Percentiles rank a stretch among this genome's conserved stretches.
Conservation (phyloP, 2,113 vertebrate species). For the Sylvilagus bachmani region DNA sequence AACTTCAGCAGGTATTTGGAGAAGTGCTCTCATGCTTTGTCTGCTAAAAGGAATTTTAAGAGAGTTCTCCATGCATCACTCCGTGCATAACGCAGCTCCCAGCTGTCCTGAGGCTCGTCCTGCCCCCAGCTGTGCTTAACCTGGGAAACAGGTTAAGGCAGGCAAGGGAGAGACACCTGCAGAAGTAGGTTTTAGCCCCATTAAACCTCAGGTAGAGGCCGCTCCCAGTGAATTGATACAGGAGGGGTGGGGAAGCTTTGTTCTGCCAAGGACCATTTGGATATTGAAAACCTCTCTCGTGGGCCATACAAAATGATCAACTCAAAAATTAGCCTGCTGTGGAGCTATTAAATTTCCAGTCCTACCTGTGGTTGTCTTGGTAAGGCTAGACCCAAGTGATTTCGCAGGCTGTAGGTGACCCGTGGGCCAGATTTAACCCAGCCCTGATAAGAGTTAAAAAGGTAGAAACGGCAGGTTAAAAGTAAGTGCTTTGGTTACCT, state of each 20-base stretch:
- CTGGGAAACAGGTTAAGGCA: not conserved
- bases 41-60: slow-evolving; percentile 11
- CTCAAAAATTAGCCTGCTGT: no score
- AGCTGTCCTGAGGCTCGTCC: not conserved
- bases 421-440: no score
- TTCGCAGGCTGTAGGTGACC: no score
- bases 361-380: no score
- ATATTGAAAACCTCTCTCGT: no score
- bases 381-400: no score
- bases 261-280: no score
- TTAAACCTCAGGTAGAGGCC: not conserved
- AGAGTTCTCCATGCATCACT: not conserved
- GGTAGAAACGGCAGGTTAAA: slow-evolving; percentile 10
- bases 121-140: not conserved
- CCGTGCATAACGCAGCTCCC: not conserved
- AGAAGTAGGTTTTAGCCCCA: not conserved
- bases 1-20: slow-evolving; percentile 20
- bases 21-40: slow-evolving; percentile 29
- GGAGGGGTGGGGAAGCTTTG: no score
- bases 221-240: not conserved
- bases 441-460: not conserved
- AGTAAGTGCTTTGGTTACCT: not conserved
- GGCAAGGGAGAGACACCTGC: not conserved
- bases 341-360: no score
- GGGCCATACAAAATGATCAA: no score